Evolutionary conservation across 2,888 invertebrate species (phyloP), one percentile per base, ranked within the genome.

Genomic region (Punctoribates punctum): DNA sequence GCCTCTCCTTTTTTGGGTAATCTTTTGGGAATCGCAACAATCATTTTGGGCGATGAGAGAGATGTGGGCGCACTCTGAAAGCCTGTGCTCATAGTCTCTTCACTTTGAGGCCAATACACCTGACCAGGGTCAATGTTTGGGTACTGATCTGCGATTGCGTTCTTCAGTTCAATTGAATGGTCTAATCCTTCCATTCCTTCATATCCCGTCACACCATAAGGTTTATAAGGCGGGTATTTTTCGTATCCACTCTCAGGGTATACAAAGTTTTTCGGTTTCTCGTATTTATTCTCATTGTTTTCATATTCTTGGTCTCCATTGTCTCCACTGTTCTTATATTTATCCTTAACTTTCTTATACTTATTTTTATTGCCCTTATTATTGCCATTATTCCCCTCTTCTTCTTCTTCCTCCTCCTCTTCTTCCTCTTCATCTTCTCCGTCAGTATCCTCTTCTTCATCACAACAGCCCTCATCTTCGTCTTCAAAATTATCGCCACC

Each of bases 361-460:
- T 23, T 29, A 65, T 65, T 1, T 20, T 29, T 17, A 65, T 27
- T 29, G 8, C 29, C n/a, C 9, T 17, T 17, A 65, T 29, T 8
- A 27, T 29, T 17, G 34, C 6, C 8, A 3, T 65, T 15, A 3
- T 65, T 34, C 1, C 29, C 29, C 11, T 23, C 23, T 4, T 57
- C 57, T 11, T 57, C 57, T 5, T 25, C 25, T 5, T 25, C 20
- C 4, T 65, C 65, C 11, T 65, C 34, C 13, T 65, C 65, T 6
- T 65, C 34, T 4, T 65, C 34, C 13, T 65, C 29, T 29, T 65
- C 65, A 34, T 65, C 34, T 23, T 65, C 65, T 9, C 29, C 65
- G 29, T 65, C 65, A 17, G 27, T 17, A 17, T 65, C 65, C 29
- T 65, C 65, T 20, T 65, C 65, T 4, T 65, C 65, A 4, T 29